phyloP scores from a whole-genome alignment of 1,140 invertebrate species.

The Euwallacea similis region DNA sequence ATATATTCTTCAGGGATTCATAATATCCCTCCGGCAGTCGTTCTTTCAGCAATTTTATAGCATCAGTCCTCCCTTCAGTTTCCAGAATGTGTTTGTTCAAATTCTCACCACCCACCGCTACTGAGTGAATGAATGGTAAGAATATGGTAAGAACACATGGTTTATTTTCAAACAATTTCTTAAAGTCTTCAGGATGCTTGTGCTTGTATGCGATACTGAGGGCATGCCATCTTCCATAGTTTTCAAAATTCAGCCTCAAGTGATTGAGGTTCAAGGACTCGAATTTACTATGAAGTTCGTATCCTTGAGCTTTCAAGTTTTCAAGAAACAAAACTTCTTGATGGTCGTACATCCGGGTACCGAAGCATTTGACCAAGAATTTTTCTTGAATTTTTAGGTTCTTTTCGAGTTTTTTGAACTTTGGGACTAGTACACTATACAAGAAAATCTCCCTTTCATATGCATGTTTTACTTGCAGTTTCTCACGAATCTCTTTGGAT shows the following conservation, averaged over 20 bases:
- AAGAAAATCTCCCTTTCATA: conserved; percentile 36
- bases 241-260: conserved; percentile 49
- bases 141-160: conserved; percentile 3
- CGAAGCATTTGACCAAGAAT: conserved; percentile 7
- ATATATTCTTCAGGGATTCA: background rate
- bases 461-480: conserved; percentile 9
- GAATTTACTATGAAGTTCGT: conserved; percentile 14
- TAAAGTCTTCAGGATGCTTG: conserved; percentile 45
- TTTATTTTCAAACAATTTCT: conserved; percentile 5
- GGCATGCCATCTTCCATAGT: conserved; percentile 59
- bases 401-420: conserved; percentile 25
- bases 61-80: background rate
- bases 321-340: conserved; percentile 14
- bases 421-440: conserved; percentile 33
- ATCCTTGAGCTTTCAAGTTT: conserved; percentile 16
- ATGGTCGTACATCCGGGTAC: background rate
- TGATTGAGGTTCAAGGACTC: conserved; percentile 16
- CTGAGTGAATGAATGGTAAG: background rate
- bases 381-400: background rate
- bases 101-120: background rate
- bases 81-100: background rate
- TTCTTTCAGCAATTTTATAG: background rate
- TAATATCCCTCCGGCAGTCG: background rate
- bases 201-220: conserved; percentile 55
- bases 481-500: conserved; percentile 21